phyloP scores from a whole-genome alignment of 2,113 vertebrate species.

The Burhinus oedicnemus region DNA sequence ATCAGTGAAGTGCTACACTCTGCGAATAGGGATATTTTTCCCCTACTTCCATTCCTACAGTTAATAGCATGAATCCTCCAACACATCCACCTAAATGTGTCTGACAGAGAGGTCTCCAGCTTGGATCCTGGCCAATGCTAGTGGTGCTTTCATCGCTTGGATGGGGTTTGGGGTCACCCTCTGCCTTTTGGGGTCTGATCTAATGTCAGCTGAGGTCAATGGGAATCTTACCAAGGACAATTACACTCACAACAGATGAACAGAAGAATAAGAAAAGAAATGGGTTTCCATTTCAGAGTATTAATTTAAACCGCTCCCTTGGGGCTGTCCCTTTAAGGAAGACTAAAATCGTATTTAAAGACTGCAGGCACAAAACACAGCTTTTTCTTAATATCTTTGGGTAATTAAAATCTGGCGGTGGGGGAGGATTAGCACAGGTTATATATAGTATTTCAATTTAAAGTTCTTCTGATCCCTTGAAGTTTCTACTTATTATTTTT shows the following conservation, averaged over 20 bases:
- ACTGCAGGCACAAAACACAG: not conserved
- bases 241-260: not conserved
- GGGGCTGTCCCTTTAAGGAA: not conserved
- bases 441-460: not conserved
- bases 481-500: not conserved
- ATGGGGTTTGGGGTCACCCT: not conserved
- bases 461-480: not conserved
- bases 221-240: not conserved
- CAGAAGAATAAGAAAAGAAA: not conserved
- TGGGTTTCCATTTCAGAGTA: not conserved
- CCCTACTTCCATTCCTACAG: not conserved
- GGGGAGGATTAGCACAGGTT: conserved; percentile 32
- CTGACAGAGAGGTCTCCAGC: not conserved
- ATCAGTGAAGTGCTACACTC: not conserved
- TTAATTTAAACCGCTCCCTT: not conserved
- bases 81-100: not conserved
- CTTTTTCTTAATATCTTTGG: not conserved
- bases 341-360: not conserved
- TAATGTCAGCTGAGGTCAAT: not conserved
- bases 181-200: not conserved
- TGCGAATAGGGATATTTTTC: not conserved
- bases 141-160: not conserved
- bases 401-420: conserved; percentile 13
- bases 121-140: not conserved
- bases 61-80: not conserved